A percentile compares a stretch with the other conserved stretches of the same genome.
Conservation (phyloP, 2,113 vertebrate species). For the Trichomycterus rosablanca region DNA sequence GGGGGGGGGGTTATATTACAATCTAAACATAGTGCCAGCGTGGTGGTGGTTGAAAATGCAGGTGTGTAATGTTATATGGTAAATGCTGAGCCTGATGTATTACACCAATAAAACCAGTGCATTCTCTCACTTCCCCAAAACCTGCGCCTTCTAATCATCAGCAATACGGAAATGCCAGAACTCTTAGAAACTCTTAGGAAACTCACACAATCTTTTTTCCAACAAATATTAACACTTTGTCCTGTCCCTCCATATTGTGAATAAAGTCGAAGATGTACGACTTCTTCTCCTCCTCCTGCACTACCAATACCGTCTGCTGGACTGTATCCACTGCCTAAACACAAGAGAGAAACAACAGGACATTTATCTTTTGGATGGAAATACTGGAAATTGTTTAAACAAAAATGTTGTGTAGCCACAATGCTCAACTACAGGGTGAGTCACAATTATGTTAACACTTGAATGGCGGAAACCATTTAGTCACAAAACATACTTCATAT, state of each 20-base stretch:
- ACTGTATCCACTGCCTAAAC: conserved; percentile 85
- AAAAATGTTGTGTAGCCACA: too few relatives aligned
- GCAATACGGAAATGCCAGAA: background rate
- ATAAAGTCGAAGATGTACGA: conserved; percentile 77
- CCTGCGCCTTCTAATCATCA: background rate
- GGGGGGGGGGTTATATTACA: too few relatives aligned
- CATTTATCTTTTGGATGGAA: background rate
- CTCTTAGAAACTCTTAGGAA: background rate
- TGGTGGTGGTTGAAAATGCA: too few relatives aligned
- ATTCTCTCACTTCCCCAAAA: background rate
- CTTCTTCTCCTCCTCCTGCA: conserved; percentile 86
- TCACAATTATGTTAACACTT: too few relatives aligned
- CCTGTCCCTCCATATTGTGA: conserved; percentile 75
- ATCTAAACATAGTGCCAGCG: too few relatives aligned
- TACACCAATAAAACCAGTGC: background rate
- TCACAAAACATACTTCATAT: too few relatives aligned
- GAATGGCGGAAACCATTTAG: too few relatives aligned
- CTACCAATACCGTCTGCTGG: conserved; percentile 77
- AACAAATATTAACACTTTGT: conserved; percentile 93
- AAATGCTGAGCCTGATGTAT: background rate
- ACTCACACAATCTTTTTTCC: conserved; percentile 86
- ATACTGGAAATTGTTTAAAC: too few relatives aligned
- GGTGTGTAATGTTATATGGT: background rate
- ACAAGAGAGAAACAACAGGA: conserved; percentile 31
- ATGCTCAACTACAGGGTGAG: too few relatives aligned